Percentiles rank a stretch among this genome's conserved stretches.
These are phyloP conservation scores for Pemphigus obesinymphae DNA, from an alignment of 1,140 invertebrate species.

Conservation along the genomic window DNA sequence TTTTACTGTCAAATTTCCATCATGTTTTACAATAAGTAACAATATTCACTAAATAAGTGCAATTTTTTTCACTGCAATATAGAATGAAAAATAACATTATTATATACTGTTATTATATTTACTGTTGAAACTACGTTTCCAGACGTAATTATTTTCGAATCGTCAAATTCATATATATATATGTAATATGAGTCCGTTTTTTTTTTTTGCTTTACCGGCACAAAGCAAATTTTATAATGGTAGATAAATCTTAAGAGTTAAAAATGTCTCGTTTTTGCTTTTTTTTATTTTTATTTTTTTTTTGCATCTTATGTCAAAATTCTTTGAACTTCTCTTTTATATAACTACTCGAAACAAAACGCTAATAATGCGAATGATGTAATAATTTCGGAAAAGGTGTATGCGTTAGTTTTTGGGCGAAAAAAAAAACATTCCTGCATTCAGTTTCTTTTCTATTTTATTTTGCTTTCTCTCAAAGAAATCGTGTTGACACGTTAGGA, in stretches of 20 bases:
- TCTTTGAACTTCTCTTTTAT: not conserved
- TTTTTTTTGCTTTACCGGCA: not conserved
- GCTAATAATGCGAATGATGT: not conserved
- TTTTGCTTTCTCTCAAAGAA: not conserved
- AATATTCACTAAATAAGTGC: too few relatives aligned
- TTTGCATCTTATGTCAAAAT: not conserved
- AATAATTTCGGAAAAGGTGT: not conserved
- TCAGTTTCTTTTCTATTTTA: not conserved
- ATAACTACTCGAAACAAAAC: not conserved
- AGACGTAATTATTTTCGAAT: too few relatives aligned
- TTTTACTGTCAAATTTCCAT: too few relatives aligned
- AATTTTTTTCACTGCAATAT: too few relatives aligned
- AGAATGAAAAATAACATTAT: too few relatives aligned
- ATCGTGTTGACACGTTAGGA: not conserved
- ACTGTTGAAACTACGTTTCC: too few relatives aligned
- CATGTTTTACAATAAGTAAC: too few relatives aligned
- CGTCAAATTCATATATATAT: too few relatives aligned
- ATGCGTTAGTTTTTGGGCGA: too few relatives aligned
- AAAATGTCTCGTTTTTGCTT: not conserved
- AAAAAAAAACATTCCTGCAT: too few relatives aligned
- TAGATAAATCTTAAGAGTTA: not conserved
- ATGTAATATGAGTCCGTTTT: not conserved
- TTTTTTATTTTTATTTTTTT: not conserved
- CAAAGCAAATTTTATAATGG: conserved; percentile 5
- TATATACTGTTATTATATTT: too few relatives aligned